Evolutionary conservation across 1,140 invertebrate genomes (phyloP), one percentile per base, ranked within the genome.

Genomic region (Epicauta chinensis): DNA sequence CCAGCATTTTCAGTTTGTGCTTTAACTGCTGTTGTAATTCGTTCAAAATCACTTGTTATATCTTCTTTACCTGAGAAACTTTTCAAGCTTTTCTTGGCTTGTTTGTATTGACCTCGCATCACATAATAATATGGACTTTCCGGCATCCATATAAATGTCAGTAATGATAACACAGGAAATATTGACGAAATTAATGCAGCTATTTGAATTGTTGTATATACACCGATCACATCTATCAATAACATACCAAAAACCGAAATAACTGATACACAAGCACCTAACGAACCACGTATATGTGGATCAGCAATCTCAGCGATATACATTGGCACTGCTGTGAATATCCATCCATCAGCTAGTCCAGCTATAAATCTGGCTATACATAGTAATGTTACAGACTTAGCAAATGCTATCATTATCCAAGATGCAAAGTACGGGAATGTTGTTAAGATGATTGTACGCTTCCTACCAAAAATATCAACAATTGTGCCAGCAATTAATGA

Each of bases 231-330:
- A 65, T 83, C 86, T 30, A 81, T 81, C 3, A 82, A 66, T 31
- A 88, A 69, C 47, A 84, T 83, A 4, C 87, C 87, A 5, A 85
- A 31, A 34, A 70, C 70, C 1, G 61, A 53, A 0, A 64, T 6
- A 74, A 61, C 34, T 2, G 56, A 58, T 0, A 66, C 56, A 9
- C 63, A 60, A 40, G 63, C 60, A 12, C 60, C 38, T 7, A 56
- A 29, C 10, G 44, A 34, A 56, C 88, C 87, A 13, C 86, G 71
- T 1, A 87, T 78, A 47, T 79, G 75, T 55, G 80, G 70, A 43
- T 84, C 77, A 16, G 84, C 74, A 32, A 87, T 75, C 71, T 84
- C 81, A 47, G 79, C 76, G 14, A 85, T 65, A 61, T 80, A 84
- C 66, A 84, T 77, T 0, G 81, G 79, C 14, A 79, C 78, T 6